Evolutionary conservation across 2,113 vertebrate species (phyloP).

Genomic region (Gymnarchus niloticus): DNA sequence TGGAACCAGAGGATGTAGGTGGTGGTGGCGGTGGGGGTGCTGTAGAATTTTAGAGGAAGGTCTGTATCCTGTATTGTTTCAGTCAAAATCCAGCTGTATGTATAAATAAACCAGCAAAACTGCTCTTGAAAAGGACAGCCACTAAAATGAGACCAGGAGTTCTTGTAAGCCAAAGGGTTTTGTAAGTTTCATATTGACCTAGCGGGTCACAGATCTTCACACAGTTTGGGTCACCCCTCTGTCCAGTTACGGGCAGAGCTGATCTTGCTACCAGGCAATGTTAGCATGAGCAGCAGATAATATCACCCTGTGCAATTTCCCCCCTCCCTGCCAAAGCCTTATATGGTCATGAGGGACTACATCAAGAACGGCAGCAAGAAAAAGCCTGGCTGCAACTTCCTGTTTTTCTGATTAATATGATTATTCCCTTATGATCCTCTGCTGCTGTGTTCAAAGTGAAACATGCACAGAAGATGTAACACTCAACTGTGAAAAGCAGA

Average conservation of each 20-base stretch:
- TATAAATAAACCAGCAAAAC: not conserved
- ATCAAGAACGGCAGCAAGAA: slow-evolving; percentile 11
- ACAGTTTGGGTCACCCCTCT: not conserved
- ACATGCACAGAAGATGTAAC: not conserved
- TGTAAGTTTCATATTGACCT: not conserved
- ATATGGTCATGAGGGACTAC: slow-evolving; percentile 16
- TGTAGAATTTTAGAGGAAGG: not conserved
- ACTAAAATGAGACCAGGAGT: not conserved
- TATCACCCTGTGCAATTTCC: not conserved
- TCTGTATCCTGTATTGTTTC: not conserved
- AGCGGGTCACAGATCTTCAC: not conserved
- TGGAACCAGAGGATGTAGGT: not conserved
- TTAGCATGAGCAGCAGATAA: not conserved
- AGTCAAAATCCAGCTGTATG: not conserved
- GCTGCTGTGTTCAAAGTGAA: not conserved
- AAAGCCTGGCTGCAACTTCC: slow-evolving; percentile 33
- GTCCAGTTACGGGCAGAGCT: not conserved
- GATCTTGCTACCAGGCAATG: not conserved
- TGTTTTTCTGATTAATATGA: slow-evolving; percentile 34
- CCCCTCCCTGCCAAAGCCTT: not conserved
- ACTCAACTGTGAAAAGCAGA: not conserved
- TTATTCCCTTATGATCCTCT: slow-evolving; percentile 29
- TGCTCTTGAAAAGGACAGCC: not conserved
- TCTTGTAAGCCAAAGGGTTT: not conserved
- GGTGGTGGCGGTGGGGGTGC: not conserved